Conservation (phyloP, 2,797 vertebrate genomes). For the Semaprochilodus insignis region DNA sequence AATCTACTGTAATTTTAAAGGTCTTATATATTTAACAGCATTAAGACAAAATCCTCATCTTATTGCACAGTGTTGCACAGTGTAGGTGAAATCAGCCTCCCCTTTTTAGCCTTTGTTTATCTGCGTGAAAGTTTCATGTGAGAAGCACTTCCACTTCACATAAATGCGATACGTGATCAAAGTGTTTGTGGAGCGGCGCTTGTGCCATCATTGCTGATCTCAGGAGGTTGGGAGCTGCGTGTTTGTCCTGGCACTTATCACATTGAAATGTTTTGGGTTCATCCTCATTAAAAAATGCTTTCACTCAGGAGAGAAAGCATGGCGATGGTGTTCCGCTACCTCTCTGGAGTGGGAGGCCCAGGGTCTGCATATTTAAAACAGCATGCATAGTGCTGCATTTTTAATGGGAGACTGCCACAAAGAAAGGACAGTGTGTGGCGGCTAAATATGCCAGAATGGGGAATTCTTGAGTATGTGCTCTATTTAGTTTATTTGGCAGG, state of each 20-base stretch:
- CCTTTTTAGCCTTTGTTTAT: slow-evolving; percentile 36
- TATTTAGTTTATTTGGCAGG: slow-evolving; percentile 26
- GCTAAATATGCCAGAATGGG: slow-evolving; percentile 37
- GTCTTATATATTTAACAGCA: background rate
- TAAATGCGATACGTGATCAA: slow-evolving; percentile 7
- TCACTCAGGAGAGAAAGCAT: slow-evolving; percentile 24
- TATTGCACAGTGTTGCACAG: slow-evolving; percentile 6
- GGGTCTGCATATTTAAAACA: slow-evolving; percentile 40
- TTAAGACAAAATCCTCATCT: slow-evolving; percentile 17
- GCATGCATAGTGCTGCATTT: slow-evolving; percentile 22
- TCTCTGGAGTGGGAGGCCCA: slow-evolving; percentile 25
- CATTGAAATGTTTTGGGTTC: slow-evolving; percentile 27
- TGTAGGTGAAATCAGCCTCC: slow-evolving; percentile 11
- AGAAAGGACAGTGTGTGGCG: slow-evolving; percentile 39
- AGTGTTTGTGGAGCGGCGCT: slow-evolving; percentile 9
- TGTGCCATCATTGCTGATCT: slow-evolving; percentile 8
- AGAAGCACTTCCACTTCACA: slow-evolving; percentile 23
- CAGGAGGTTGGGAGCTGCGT: slow-evolving; percentile 4
- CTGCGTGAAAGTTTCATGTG: slow-evolving; percentile 32
- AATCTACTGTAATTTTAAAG: slow-evolving; percentile 9
- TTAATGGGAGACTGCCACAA: slow-evolving; percentile 23
- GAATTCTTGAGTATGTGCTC: slow-evolving; percentile 16
- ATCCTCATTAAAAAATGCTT: slow-evolving; percentile 44
- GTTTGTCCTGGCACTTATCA: slow-evolving; percentile 17
- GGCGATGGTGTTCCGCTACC: slow-evolving; percentile 6